Conservation (phyloP, 2,888 invertebrate genomes). For the Chirona hameri region DNA sequence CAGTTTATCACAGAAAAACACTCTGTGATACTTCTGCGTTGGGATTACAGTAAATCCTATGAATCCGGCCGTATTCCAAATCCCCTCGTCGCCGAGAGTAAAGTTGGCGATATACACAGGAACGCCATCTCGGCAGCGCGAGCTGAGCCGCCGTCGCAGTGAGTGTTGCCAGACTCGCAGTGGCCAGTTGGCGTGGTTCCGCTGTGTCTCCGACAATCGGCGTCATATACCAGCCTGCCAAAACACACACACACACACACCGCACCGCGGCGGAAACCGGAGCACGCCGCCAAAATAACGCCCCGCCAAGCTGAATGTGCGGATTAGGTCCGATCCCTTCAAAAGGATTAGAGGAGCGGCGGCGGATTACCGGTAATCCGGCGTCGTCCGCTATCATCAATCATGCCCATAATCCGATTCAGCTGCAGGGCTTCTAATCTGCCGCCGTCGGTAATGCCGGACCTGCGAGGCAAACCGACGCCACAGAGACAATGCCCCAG, state of each 20-base stretch:
- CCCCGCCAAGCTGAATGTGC: neutral
- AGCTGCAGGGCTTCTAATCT: constrained; percentile 24
- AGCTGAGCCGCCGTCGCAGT: neutral
- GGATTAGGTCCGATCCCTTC: constrained; percentile 22
- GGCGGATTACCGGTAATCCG: constrained; percentile 1
- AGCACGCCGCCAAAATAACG: constrained; percentile 9
- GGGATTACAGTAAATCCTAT: constrained; percentile 27
- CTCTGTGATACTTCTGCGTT: neutral
- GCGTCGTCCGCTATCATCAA: constrained; percentile 12
- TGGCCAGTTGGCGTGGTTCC: no score
- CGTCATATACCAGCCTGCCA: no score
- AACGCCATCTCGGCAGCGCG: neutral
- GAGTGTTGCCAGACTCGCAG: neutral
- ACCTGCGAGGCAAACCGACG: neutral
- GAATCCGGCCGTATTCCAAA: constrained; percentile 26
- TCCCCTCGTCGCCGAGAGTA: neutral
- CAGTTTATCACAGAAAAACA: constrained; percentile 28
- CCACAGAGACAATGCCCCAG: neutral
- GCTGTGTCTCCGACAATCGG: no score
- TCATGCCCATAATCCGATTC: constrained; percentile 22
- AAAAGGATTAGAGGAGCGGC: constrained; percentile 4
- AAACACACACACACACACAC: no score
- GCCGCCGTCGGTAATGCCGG: neutral
- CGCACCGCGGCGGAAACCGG: no score
- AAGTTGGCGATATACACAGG: constrained; percentile 9